A percentile compares a stretch with the other conserved stretches of the same genome.
These are phyloP conservation scores for Corythornis leucogaster DNA, from an alignment of 2,797 vertebrate species.

Conservation along the genomic window DNA sequence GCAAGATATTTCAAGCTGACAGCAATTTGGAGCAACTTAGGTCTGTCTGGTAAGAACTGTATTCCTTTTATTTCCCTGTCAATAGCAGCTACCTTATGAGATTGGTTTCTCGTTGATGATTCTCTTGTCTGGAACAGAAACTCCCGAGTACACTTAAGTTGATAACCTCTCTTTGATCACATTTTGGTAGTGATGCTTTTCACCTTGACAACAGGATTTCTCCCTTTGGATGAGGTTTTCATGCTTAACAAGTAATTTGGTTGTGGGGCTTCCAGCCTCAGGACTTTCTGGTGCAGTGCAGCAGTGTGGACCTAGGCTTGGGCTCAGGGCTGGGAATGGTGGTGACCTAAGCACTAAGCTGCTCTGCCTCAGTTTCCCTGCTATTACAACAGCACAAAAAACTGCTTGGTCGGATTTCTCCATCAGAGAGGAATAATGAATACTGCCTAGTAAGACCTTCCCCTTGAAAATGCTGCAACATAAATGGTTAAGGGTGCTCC, in stretches of 20 bases:
- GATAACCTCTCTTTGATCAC: constrained; percentile 67
- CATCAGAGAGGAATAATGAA: neutral
- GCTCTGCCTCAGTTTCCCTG: neutral
- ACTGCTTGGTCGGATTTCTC: neutral
- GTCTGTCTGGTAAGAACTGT: constrained; percentile 32
- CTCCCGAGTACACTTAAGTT: constrained; percentile 57
- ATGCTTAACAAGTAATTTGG: neutral
- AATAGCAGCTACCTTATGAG: constrained; percentile 34
- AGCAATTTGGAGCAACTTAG: constrained; percentile 55
- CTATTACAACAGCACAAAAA: neutral
- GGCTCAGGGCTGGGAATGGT: neutral
- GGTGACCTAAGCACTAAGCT: neutral
- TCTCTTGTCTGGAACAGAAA: constrained; percentile 64
- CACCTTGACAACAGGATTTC: constrained; percentile 42
- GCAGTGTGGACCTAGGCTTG: neutral
- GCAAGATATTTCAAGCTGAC: constrained; percentile 57
- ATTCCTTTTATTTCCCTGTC: constrained; percentile 66
- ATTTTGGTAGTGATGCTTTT: constrained; percentile 70
- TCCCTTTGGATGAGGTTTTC: constrained; percentile 42
- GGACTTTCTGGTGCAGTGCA: neutral
- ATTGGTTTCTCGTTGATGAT: constrained; percentile 54
- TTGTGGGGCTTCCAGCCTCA: neutral
- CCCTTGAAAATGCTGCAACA: accelerated
- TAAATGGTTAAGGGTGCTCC: neutral
- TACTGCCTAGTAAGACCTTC: neutral